Evolutionary conservation across 2,113 vertebrate genomes (phyloP), one percentile per base, ranked within the genome.

Genomic region (Urocynchramus pylzowi): DNA sequence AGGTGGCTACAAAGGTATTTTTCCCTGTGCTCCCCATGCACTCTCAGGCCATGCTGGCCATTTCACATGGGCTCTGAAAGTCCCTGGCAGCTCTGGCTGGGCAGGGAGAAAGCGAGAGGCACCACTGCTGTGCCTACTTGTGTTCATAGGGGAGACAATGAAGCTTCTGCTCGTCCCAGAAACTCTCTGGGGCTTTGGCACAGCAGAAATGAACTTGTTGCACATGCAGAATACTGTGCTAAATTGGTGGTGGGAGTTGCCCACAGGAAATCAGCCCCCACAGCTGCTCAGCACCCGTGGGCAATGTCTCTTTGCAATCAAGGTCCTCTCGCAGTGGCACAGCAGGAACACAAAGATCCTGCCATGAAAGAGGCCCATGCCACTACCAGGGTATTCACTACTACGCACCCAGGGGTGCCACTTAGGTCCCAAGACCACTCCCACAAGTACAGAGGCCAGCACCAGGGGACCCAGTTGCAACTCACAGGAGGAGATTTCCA

Each of bases 91-190:
- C 56, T 57, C 20, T 57, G 56, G 9, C 22, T 57, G n/a, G 22
- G 33, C 13, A 57, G 14, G 9, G n/a, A 59, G n/a, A 10, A 26
- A 35, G 7, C 10, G 26, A 59, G 15, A 35, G 23, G 15, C 56
- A 26, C 1, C 0, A 1, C n/a, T 24, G 9, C n/a, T 59, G 15
- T 11, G 57, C n/a, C 15, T 59, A n/a, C 22, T 37, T 6, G 16
- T 37, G 10, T 59, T 5, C 15, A 37, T 10, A 17, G 15, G n/a
- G 22, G 2, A 37, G 10, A 37, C n/a, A 37, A 8, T 35, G n/a
- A 37, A 26, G 23, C 35, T 24, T 37, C 57, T 59, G 57, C 23
- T 35, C 10, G 11, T 59, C n/a, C 7, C 23, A 4, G n/a, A 26
- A 0, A 2, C n/a, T 59, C 10, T 59, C 15, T n/a, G 37, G 7